Percentiles rank a stretch among this genome's conserved stretches.
These are phyloP conservation scores for Prionchulus punctatus DNA, from an alignment of 2,888 invertebrate species.

Conservation along the genomic window DNA sequence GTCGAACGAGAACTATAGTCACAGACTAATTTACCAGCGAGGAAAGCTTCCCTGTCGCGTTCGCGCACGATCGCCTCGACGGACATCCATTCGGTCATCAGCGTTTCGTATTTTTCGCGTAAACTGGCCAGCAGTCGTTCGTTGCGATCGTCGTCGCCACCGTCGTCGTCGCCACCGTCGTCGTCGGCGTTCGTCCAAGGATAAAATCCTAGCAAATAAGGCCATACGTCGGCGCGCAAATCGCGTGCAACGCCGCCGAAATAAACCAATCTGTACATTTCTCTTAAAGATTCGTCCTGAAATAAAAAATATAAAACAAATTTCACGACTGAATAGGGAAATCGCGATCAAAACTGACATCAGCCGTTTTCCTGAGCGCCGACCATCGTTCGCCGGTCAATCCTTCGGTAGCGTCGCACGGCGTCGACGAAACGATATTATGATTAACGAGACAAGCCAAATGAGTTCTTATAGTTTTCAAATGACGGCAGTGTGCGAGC, in stretches of 20 bases:
- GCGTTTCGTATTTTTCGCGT: conserved; percentile 51
- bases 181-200: conserved; percentile 3
- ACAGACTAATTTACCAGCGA: conserved; percentile 6
- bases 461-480: conserved; percentile 79
- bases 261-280: conserved; percentile 66
- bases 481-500: conserved; percentile 79
- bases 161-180: neutral
- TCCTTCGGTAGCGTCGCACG: conserved; percentile 18
- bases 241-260: conserved; percentile 65
- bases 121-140: neutral
- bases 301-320: neutral
- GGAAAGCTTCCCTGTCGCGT: conserved; percentile 49
- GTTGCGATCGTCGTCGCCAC: too few relatives aligned
- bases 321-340: neutral
- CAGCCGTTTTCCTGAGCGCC: neutral
- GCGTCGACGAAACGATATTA: conserved; percentile 30
- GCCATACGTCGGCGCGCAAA: conserved; percentile 29
- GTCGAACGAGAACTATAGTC: neutral
- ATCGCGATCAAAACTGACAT: neutral
- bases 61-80: conserved; percentile 79
- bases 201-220: conserved; percentile 20
- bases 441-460: conserved; percentile 68
- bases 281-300: conserved; percentile 34
- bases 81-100: conserved; percentile 85
- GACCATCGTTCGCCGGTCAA: neutral